A percentile compares a stretch with the other conserved stretches of the same genome.
phyloP scores from a whole-genome alignment of 2,888 invertebrate species.

The Alloplasta piceator region DNA sequence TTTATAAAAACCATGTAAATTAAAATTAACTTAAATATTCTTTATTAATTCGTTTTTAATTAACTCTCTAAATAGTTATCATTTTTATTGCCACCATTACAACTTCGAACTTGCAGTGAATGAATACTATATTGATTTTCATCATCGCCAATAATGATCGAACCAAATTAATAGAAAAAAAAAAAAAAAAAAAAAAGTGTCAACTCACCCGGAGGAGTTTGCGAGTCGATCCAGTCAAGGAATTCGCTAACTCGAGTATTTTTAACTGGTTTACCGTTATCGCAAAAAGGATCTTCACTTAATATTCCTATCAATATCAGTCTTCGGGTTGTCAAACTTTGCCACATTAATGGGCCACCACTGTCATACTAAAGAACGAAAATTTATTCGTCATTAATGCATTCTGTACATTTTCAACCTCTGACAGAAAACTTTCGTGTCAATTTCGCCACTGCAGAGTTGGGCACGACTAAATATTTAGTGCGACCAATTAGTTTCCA shows the following conservation, averaged over 20 bases:
- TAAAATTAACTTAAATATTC: too few species aligned
- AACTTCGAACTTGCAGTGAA: background rate
- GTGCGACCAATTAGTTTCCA: too few species aligned
- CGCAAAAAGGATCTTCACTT: slow-evolving; percentile 86
- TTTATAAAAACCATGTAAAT: too few species aligned
- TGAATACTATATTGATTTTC: too few species aligned
- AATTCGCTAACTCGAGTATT: slow-evolving; percentile 85
- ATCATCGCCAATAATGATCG: too few species aligned
- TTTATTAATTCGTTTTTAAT: background rate
- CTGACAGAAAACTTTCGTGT: too few species aligned
- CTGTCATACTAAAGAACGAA: slow-evolving; percentile 76
- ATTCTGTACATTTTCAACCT: too few species aligned
- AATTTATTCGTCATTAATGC: too few species aligned
- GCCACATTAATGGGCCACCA: slow-evolving; percentile 86
- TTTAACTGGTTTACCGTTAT: slow-evolving; percentile 82
- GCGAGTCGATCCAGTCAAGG: background rate
- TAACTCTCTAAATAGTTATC: background rate
- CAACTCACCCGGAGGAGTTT: background rate
- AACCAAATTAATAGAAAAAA: too few species aligned
- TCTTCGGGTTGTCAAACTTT: slow-evolving; percentile 79
- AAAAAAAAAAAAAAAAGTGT: background rate
- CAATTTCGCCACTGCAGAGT: too few species aligned
- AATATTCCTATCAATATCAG: slow-evolving; percentile 84
- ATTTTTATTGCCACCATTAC: background rate
- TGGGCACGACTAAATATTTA: too few species aligned